Conservation (phyloP, 2,113 vertebrate genomes). For the Jacana jacana region DNA sequence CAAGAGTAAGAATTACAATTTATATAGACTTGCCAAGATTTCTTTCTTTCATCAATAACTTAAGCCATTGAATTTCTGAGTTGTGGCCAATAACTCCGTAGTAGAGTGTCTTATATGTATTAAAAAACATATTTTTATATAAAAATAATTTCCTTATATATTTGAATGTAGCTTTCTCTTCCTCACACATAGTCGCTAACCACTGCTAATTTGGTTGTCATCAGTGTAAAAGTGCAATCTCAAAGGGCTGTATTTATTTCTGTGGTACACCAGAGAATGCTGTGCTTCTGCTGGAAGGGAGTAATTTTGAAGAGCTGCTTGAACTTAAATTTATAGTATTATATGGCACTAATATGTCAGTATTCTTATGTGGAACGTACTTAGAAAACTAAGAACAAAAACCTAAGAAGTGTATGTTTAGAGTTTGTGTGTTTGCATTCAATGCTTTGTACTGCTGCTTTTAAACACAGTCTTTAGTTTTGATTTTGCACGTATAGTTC, state of each 20-base stretch:
- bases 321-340: not conserved
- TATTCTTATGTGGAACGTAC: not conserved
- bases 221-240: not conserved
- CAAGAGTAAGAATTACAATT: not conserved
- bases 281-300: not conserved
- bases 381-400: not conserved
- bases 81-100: not conserved
- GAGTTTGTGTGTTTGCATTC: not conserved
- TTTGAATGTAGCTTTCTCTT: not conserved
- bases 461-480: not conserved
- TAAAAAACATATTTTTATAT: too few relatives aligned
- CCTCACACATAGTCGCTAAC: fast-evolving
- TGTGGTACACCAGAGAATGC: not conserved
- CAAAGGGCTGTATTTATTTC: not conserved
- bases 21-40: not conserved
- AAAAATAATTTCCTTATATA: not conserved
- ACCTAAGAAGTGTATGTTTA: not conserved
- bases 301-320: not conserved
- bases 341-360: not conserved
- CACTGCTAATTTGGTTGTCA: not conserved
- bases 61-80: not conserved
- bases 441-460: not conserved
- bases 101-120: too few relatives aligned
- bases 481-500: not conserved
- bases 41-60: not conserved